A percentile compares a stretch with the other conserved stretches of the same genome.
These are phyloP conservation scores for Drosophila atripex DNA, from an alignment of 2,888 invertebrate genomes.

Conservation along the genomic window DNA sequence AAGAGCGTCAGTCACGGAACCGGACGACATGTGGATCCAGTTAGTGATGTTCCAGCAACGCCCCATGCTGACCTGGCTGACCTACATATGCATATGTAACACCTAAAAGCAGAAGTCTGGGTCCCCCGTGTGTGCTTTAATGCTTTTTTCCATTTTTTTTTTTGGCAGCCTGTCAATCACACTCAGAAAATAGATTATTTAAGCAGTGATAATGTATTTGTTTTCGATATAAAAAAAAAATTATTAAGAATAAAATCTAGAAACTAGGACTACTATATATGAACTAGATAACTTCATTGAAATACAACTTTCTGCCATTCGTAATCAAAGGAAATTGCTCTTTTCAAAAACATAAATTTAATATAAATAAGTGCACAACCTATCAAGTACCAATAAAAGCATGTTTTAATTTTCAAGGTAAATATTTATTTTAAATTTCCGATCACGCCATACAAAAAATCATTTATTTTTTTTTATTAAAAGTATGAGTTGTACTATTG, in stretches of 20 bases:
- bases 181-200: neutral
- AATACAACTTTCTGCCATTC: too few species aligned
- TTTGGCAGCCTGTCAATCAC: neutral
- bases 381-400: too few species aligned
- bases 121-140: conserved; percentile 6
- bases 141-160: conserved; percentile 1
- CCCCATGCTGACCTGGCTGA: conserved; percentile 45
- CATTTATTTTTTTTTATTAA: neutral
- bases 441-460: neutral
- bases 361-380: too few species aligned
- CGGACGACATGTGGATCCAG: conserved; percentile 69
- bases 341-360: neutral
- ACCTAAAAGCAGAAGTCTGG: conserved; percentile 44
- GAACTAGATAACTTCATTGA: too few species aligned
- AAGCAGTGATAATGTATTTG: too few species aligned
- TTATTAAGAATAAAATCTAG: too few species aligned
- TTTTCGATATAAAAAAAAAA: too few species aligned
- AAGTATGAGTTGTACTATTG: neutral
- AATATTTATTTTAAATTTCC: neutral
- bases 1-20: conserved; percentile 52
- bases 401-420: neutral
- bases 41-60: conserved; percentile 43
- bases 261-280: too few species aligned
- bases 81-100: conserved; percentile 53
- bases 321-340: neutral